Evolutionary conservation across 2,888 invertebrate genomes (phyloP).

Genomic region (Hemicrepidius hirtus): DNA sequence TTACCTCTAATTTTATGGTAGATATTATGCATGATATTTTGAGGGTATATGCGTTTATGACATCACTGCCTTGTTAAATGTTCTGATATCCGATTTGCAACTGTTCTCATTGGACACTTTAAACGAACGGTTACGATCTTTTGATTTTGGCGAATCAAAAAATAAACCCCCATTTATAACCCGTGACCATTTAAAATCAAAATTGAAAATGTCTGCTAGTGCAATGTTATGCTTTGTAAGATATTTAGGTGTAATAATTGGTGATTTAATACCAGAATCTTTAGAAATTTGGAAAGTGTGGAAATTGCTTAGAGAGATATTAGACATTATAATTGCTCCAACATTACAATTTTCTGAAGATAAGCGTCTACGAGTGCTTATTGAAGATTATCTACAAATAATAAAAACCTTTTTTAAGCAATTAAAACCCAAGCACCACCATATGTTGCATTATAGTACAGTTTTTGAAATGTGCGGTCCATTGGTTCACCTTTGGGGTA

Average conservation of each 20-base stretch:
- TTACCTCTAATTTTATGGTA: conserved; percentile 54
- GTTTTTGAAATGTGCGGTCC: conserved; percentile 44
- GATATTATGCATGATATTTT: conserved; percentile 61
- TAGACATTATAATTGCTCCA: conserved; percentile 9
- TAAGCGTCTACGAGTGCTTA: neutral
- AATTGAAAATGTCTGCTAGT: conserved; percentile 48
- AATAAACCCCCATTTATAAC: conserved; percentile 49
- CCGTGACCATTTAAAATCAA: conserved; percentile 28
- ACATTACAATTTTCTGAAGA: neutral
- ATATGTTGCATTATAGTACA: conserved; percentile 49
- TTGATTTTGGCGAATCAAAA: too few relatives aligned
- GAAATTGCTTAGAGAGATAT: conserved; percentile 13
- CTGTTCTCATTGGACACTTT: conserved; percentile 44
- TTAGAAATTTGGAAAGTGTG: conserved; percentile 39
- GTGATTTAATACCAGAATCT: conserved; percentile 49
- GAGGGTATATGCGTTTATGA: conserved; percentile 49
- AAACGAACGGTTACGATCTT: conserved; percentile 33
- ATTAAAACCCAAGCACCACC: conserved; percentile 49
- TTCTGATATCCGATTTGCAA: conserved; percentile 40
- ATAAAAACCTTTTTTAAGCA: too few relatives aligned
- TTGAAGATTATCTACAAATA: too few relatives aligned
- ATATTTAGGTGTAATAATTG: conserved; percentile 37
- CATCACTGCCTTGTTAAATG: conserved; percentile 29
- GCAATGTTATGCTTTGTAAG: conserved; percentile 32
- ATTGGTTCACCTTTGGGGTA: conserved; percentile 17